Percentiles rank a stretch among this genome's conserved stretches.
Evolutionary conservation across 2,113 vertebrate species (phyloP).

Genomic region (Chaenocephalus aceratus): DNA sequence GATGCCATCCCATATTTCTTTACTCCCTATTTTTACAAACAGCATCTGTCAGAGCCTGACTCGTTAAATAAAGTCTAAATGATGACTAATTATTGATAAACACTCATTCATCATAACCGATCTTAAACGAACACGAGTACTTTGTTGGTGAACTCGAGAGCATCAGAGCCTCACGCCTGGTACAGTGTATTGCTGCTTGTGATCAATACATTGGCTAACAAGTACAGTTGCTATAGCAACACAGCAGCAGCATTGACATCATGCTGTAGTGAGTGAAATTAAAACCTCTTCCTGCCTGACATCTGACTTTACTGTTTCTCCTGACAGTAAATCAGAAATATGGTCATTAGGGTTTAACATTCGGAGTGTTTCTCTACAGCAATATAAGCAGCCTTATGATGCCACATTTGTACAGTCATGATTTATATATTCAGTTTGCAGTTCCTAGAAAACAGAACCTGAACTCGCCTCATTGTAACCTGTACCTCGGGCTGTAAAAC

Average conservation of each 20-base stretch:
- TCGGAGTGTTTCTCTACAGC: not conserved
- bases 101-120: not conserved
- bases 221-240: constrained; percentile 61
- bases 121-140: not conserved
- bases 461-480: not conserved
- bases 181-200: not conserved
- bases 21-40: not conserved
- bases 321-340: constrained; percentile 24
- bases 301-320: constrained; percentile 27
- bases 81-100: not conserved
- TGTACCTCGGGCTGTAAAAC: constrained; percentile 2
- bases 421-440: not conserved
- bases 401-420: not conserved
- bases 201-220: constrained; percentile 33
- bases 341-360: not conserved
- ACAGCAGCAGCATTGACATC: constrained; percentile 27
- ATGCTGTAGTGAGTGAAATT: constrained; percentile 35
- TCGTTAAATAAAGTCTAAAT: not conserved
- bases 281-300: constrained; percentile 36
- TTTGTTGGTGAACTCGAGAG: not conserved
- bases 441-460: not conserved
- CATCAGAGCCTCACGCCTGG: constrained; percentile 3
- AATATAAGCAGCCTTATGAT: not conserved
- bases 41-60: not conserved
- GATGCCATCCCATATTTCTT: not conserved